Base-by-base conservation (phyloP, 2,113 vertebrate genomes). In the Anser brachyrhynchus region DNA sequence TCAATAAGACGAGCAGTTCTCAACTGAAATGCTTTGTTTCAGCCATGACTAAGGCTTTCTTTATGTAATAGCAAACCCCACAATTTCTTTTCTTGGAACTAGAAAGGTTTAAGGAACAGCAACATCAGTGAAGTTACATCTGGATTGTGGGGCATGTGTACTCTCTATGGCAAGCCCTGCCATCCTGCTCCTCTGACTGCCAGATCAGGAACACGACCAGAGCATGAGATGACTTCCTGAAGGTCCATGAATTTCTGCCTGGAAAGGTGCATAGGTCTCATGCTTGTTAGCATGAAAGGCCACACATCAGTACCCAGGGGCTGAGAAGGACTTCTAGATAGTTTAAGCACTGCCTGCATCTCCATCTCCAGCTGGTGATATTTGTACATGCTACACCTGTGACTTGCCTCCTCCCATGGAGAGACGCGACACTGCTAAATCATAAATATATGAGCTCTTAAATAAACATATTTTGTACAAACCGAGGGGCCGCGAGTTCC, bases 401-500 rank as follows among this genome's bases (percentile, higher is more conserved):
- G 73, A 69, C 25, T 61, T 54, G 23, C 21, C 22, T 70, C n/a
- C 62, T 76, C 37, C n/a, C 15, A 7, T 16, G 16, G 22, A 86
- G 75, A 67, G 20, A 73, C 7, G 28, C 0, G 1, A 65, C 71
- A 71, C 58, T 81, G 59, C 65, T 75, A 81, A 87, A 90, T 58
- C 81, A 81, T 69, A 95, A 90, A 82, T 28, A 90, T 13, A 54
- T 13, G 15, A 82, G 33, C 76, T 78, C 92, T 94, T 88, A 92
- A 80, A 51, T 78, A 95, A 96, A 17, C 70, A 75, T 71, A 66
- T 33, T 86, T 62, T 83, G 19, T 97, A 99, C 99, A 90, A 87
- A 99, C 99, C 97, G 97, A 70, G 62, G 98, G 88, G 89, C 99
- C 99, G 98, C 98, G 98, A 73, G 99, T 99, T 98, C 99, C 99